Evolutionary conservation across 2,888 invertebrate species (phyloP).

Genomic region (Lasius fuliginosus): DNA sequence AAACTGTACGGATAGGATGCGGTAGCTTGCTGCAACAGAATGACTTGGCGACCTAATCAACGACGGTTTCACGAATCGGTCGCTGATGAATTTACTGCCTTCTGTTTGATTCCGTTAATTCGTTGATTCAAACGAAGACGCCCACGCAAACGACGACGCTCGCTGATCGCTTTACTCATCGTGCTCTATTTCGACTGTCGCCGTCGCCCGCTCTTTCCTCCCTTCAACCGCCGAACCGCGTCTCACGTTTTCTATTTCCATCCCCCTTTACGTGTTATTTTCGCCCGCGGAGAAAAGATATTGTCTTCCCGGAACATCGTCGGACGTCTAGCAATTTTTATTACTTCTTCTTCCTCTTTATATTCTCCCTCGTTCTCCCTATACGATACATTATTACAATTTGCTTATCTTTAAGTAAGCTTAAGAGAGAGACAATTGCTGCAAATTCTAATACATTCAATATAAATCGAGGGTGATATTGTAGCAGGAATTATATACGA

Average conservation of each 20-base stretch:
- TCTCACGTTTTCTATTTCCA: slow-evolving; percentile 69
- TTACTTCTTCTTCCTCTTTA: slow-evolving; percentile 42
- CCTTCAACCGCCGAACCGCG: slow-evolving; percentile 37
- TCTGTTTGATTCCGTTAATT: slow-evolving; percentile 67
- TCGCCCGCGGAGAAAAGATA: slow-evolving; percentile 69
- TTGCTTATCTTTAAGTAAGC: slow-evolving; percentile 11
- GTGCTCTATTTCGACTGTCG: slow-evolving; percentile 58
- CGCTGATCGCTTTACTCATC: slow-evolving; percentile 42
- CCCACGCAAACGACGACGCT: slow-evolving; percentile 38
- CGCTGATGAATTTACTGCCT: slow-evolving; percentile 68
- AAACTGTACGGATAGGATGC: not conserved
- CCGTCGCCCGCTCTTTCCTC: slow-evolving; percentile 24
- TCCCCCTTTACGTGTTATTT: slow-evolving; percentile 70
- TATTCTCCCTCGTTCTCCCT: not conserved
- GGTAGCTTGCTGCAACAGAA: not conserved
- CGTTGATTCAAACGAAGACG: slow-evolving; percentile 49
- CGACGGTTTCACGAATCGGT: slow-evolving; percentile 51
- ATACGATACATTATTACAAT: not conserved
- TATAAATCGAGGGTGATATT: not conserved
- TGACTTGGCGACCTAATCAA: slow-evolving; percentile 42
- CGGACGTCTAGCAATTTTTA: slow-evolving; percentile 61
- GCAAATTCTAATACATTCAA: not conserved
- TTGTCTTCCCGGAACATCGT: slow-evolving; percentile 64
- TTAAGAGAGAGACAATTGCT: not conserved
- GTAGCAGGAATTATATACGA: not conserved